Evolutionary conservation across 2,797 vertebrate genomes (phyloP).

Genomic region (Apodemus agrarius): DNA sequence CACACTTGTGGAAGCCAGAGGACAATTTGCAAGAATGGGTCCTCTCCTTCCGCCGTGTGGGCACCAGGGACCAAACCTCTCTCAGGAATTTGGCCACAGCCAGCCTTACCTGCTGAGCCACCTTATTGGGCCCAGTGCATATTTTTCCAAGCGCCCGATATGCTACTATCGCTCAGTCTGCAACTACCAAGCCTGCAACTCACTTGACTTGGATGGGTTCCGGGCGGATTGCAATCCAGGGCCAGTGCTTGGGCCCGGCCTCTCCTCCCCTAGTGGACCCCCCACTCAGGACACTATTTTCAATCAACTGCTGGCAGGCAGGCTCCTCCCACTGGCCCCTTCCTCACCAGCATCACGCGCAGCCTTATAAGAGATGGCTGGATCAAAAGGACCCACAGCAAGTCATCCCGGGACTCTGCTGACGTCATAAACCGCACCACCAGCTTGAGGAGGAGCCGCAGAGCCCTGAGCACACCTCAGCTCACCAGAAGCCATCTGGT

Average conservation of each 20-base stretch:
- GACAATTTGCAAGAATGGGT: not conserved
- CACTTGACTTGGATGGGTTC: not conserved
- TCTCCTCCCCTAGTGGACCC: slow-evolving; percentile 62
- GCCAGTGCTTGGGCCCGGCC: not conserved
- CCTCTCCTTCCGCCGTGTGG: not conserved
- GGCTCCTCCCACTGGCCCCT: slow-evolving; percentile 73
- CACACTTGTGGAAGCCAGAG: not conserved
- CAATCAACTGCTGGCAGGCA: slow-evolving; percentile 63
- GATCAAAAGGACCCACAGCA: slow-evolving; percentile 60
- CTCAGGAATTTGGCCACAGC: not conserved
- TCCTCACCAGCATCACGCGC: slow-evolving; percentile 77
- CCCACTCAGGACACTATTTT: slow-evolving; percentile 68
- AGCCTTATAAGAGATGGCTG: slow-evolving; percentile 67
- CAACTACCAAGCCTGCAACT: not conserved
- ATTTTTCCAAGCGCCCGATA: slow-evolving; percentile 63
- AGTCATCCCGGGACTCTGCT: slow-evolving; percentile 73
- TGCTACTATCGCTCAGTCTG: not conserved
- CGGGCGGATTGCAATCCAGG: not conserved
- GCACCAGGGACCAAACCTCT: not conserved
- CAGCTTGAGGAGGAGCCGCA: slow-evolving; percentile 74
- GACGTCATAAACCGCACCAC: slow-evolving; percentile 67
- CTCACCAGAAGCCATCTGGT: slow-evolving; percentile 82
- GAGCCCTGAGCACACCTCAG: slow-evolving; percentile 75
- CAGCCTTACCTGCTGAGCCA: not conserved
- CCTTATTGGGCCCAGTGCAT: not conserved